Percentiles rank a stretch among this genome's conserved stretches.
Conservation (phyloP, 2,797 vertebrate genomes). For the Sebastes umbrosus region DNA sequence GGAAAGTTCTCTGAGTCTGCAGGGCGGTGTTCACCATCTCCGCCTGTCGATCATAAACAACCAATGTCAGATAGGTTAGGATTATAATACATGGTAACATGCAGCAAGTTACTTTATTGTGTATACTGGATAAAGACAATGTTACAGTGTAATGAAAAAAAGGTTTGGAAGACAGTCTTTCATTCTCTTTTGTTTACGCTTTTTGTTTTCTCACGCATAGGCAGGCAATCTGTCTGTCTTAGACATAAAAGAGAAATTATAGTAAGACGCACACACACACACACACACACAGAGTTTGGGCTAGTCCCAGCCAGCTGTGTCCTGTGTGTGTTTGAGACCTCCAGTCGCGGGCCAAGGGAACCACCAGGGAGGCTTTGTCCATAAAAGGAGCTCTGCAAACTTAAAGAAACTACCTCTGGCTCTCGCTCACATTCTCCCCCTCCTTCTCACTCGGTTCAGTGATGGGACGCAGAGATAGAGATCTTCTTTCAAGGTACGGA, state of each 20-base stretch:
- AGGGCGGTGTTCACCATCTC: slow-evolving; percentile 92
- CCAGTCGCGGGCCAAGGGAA: slow-evolving; percentile 68
- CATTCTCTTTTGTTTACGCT: neutral
- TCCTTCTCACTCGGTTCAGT: slow-evolving; percentile 11
- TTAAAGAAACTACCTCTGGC: slow-evolving; percentile 55
- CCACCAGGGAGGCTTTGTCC: slow-evolving; percentile 72
- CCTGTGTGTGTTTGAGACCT: slow-evolving; percentile 64
- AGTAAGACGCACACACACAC: neutral
- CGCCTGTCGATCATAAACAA: slow-evolving; percentile 81
- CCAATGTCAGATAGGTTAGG: slow-evolving; percentile 6
- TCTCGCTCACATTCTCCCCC: slow-evolving; percentile 33
- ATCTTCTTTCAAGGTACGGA: slow-evolving; percentile 32
- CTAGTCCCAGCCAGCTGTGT: slow-evolving; percentile 59
- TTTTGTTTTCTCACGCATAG: neutral
- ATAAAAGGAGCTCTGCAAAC: slow-evolving; percentile 78
- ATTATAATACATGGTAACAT: neutral
- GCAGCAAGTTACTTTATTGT: neutral
- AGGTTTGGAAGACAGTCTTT: neutral
- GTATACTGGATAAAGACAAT: neutral
- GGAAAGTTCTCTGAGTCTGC: slow-evolving; percentile 89
- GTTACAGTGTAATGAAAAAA: neutral
- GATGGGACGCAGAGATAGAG: slow-evolving; percentile 49
- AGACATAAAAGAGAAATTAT: neutral
- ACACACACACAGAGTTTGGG: slow-evolving; percentile 23
- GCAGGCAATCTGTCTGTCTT: slow-evolving; percentile 16